Evolutionary conservation across 2,113 vertebrate species (phyloP).

Genomic region (Atractosteus spatula): DNA sequence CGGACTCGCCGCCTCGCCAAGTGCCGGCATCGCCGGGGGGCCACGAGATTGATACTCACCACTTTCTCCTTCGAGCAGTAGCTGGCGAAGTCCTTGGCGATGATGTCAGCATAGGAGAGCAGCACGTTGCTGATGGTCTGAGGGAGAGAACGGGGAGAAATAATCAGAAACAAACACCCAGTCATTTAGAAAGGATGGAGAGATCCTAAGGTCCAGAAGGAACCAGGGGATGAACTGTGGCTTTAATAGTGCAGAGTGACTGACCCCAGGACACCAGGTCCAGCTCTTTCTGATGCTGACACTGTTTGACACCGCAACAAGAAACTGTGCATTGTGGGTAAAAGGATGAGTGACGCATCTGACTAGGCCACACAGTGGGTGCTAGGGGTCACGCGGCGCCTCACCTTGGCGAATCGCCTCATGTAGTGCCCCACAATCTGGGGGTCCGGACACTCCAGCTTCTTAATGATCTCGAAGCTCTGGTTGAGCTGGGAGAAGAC

Average conservation of each 20-base stretch:
- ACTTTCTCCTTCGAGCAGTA: conserved; percentile 97
- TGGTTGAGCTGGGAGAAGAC: conserved; percentile 99
- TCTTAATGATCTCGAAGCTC: conserved; percentile 98
- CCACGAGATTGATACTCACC: conserved; percentile 45
- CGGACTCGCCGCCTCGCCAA: too few species aligned
- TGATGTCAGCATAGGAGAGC: conserved; percentile 90
- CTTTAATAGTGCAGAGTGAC: neutral
- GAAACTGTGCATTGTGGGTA: too few species aligned
- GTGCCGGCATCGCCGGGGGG: neutral
- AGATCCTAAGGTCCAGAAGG: neutral
- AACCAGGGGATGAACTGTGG: neutral
- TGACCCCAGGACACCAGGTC: neutral
- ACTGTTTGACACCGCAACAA: too few species aligned
- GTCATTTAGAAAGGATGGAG: neutral
- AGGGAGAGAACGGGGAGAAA: conserved; percentile 6
- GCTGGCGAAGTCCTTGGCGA: conserved; percentile 88
- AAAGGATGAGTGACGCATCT: too few species aligned
- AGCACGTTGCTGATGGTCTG: conserved; percentile 98
- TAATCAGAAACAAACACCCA: too few species aligned
- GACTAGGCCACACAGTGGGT: too few species aligned
- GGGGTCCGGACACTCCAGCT: conserved; percentile 93
- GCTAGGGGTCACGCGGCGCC: too few species aligned
- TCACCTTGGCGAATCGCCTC: conserved; percentile 94
- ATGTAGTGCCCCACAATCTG: conserved; percentile 97
- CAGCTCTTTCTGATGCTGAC: too few species aligned